Base-by-base conservation (phyloP, 2,888 invertebrate species). In the Fragum sueziense region DNA sequence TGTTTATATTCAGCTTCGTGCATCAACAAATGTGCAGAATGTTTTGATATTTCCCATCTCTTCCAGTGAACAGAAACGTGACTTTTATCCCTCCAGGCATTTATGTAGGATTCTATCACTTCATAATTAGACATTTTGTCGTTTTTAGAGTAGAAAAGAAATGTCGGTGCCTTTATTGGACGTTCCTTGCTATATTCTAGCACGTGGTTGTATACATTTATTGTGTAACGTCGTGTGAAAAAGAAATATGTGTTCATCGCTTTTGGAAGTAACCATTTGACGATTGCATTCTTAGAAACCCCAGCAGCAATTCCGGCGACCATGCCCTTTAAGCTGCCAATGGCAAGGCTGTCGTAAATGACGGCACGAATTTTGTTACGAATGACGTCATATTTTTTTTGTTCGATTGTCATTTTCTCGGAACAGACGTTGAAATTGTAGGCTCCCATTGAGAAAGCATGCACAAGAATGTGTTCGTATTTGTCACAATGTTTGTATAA, bases 401-500 rank as follows among this genome's bases (percentile, higher is more conserved):
- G 83, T 1, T 79, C 20, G 20, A 80, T 67, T 20, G 70, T 62
- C 37, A 87, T 79, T 51, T 74, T 69, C 70, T 82, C 85, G 9
- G 80, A 57, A 70, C 84, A 85, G 9, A 87, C 81, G 11, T 88
- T 88, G 51, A 87, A 88, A 34, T 88, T 88, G 78, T 87, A 91
- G 2, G 88, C 86, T 3, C 90, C 91, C 54, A 90, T 88, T 2
- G 90, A 91, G 51, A 87, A 86, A 4, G 86, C 87, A 70, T 91
- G 91, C 9, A 87, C 74, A 0, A 91, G 22, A 41, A 85, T 76
- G 62, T 82, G 47, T 0, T 80, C 67, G 65, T 88, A 87, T 0
- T 67, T 29, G 9, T 71, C 20, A 54, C 73, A 51, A 11, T 70
- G 73, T 11, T 52, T 22, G 7, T 74, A 47, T 11, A 88, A 65